These are phyloP conservation scores for Myotis planiceps DNA, from an alignment of 2,797 vertebrate species.

Conservation along the genomic window DNA sequence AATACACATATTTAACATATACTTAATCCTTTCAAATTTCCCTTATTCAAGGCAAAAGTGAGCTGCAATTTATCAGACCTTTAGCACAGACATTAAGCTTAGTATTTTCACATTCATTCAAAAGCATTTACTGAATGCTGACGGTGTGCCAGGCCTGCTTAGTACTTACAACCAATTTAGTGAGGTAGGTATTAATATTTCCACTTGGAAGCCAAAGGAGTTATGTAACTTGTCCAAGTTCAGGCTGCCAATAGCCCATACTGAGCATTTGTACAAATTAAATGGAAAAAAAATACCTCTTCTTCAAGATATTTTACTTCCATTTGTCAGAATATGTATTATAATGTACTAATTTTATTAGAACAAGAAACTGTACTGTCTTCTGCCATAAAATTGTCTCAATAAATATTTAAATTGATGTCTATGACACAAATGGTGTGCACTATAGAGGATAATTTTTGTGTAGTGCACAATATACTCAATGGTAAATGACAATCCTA, in stretches of 20 bases:
- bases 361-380: neutral
- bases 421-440: neutral
- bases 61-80: neutral
- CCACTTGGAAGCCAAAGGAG: neutral
- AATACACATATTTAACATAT: neutral
- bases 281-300: neutral
- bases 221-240: neutral
- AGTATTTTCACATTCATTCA: neutral
- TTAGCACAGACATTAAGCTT: neutral
- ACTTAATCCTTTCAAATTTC: neutral
- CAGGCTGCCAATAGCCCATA: neutral
- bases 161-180: neutral
- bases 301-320: neutral
- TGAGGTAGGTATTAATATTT: neutral
- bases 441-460: neutral
- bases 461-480: neutral
- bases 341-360: neutral
- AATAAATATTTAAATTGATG: neutral
- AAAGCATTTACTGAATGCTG: neutral
- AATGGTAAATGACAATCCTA: neutral
- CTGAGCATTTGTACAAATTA: neutral
- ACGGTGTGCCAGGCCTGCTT: neutral
- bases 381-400: neutral
- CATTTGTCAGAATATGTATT: neutral
- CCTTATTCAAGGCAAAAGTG: neutral